Evolutionary conservation across 2,888 invertebrate genomes (phyloP).

Genomic region (Leptinotarsa tumamoca): DNA sequence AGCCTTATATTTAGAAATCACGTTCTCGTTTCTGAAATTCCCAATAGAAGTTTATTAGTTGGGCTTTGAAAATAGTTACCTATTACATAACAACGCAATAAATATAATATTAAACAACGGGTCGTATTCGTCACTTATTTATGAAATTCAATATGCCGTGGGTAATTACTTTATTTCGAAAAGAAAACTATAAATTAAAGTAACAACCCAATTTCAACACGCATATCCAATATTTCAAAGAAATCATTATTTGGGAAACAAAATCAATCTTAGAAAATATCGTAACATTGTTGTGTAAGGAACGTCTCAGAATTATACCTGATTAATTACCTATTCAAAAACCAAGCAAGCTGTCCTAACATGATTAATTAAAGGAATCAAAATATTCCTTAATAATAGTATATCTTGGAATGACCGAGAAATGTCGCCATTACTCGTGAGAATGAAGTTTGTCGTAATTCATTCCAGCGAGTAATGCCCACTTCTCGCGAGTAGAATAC

Average conservation of each 20-base stretch:
- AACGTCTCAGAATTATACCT: too few relatives aligned
- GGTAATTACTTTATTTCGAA: conserved; percentile 68
- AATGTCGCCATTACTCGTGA: too few relatives aligned
- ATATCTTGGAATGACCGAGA: too few relatives aligned
- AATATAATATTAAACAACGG: conserved; percentile 2
- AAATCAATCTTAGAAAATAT: not conserved
- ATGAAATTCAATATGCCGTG: conserved; percentile 75
- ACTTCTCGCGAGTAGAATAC: too few relatives aligned
- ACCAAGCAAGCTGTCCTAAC: too few relatives aligned
- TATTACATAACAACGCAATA: conserved; percentile 9
- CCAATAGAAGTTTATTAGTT: not conserved
- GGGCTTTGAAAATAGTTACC: not conserved
- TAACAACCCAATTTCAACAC: conserved; percentile 48
- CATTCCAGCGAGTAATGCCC: too few relatives aligned
- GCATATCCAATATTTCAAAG: conserved; percentile 20
- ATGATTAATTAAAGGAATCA: too few relatives aligned
- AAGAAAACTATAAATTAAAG: conserved; percentile 56
- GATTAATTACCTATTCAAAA: too few relatives aligned
- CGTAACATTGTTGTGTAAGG: not conserved
- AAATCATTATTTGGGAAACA: conserved; percentile 18
- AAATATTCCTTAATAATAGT: too few relatives aligned
- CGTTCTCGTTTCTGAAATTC: not conserved
- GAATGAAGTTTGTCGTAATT: too few relatives aligned
- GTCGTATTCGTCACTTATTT: conserved; percentile 72
- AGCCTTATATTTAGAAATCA: not conserved